Conservation (phyloP, 2,797 vertebrate species). For the Enteromius paludinosus region DNA sequence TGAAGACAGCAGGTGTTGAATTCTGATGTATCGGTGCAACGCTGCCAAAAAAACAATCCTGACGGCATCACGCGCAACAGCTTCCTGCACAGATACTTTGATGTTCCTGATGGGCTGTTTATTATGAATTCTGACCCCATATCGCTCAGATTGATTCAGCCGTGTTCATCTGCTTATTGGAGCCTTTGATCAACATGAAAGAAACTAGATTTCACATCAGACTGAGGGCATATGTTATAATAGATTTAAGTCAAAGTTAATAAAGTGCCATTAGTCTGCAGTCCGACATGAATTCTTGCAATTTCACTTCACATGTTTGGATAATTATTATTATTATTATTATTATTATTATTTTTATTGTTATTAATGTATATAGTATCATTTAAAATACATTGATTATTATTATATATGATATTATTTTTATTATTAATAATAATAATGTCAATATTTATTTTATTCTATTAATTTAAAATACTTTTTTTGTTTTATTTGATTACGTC, state of each 20-base stretch:
- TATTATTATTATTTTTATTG: neutral
- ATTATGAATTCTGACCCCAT: conserved; percentile 34
- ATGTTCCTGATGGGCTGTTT: conserved; percentile 43
- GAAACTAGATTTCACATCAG: conserved; percentile 17
- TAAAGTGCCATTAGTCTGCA: neutral
- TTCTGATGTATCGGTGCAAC: conserved; percentile 22
- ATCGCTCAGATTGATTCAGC: neutral
- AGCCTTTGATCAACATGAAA: conserved; percentile 40
- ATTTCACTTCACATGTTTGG: neutral
- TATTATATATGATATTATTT: no score
- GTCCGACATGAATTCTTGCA: neutral
- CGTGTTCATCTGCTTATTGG: conserved; percentile 21
- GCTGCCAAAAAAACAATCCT: conserved; percentile 18
- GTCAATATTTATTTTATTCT: neutral
- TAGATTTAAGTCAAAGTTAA: conserved; percentile 16
- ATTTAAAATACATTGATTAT: no score
- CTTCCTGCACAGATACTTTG: conserved; percentile 30
- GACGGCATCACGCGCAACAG: conserved; percentile 19
- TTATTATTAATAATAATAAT: no score
- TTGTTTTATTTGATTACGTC: neutral
- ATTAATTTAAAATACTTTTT: neutral
- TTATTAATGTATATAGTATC: no score
- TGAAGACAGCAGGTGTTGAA: conserved; percentile 53
- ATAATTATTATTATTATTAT: neutral
- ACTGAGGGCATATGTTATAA: conserved; percentile 16